These are phyloP conservation scores for Pangasianodon hypophthalmus DNA, from an alignment of 2,113 vertebrate species.

Conservation along the genomic window DNA sequence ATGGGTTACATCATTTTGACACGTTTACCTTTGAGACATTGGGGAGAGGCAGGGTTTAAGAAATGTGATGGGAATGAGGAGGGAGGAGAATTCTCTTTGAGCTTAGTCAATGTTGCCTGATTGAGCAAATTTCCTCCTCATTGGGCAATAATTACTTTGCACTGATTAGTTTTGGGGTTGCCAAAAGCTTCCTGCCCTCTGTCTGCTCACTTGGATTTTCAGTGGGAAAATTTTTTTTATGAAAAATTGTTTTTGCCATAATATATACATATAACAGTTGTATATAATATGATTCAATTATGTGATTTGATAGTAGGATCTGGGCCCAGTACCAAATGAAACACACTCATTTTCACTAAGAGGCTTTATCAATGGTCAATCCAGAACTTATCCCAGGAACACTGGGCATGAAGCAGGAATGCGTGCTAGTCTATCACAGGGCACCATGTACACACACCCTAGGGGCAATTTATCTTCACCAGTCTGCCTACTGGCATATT, in stretches of 20 bases:
- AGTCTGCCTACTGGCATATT: neutral
- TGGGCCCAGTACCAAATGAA: too few relatives aligned
- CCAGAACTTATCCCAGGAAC: neutral
- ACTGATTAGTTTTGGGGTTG: neutral
- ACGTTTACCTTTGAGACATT: slow-evolving; percentile 9
- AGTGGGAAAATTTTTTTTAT: neutral
- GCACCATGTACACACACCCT: neutral
- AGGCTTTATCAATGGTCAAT: neutral
- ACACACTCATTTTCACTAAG: neutral
- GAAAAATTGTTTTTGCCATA: neutral
- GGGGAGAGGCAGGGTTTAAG: slow-evolving; percentile 1
- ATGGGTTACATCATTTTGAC: slow-evolving; percentile 18
- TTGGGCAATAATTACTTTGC: too few relatives aligned
- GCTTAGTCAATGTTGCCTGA: neutral
- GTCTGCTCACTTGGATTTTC: neutral
- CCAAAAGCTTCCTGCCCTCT: too few relatives aligned
- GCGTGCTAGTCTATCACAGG: neutral
- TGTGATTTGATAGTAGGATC: neutral
- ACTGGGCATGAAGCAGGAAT: neutral
- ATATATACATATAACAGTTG: neutral
- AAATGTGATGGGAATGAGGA: neutral
- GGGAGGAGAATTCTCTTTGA: neutral
- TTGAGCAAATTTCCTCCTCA: neutral
- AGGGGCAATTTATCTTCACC: too few relatives aligned
- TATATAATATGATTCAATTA: neutral